Base-by-base conservation (phyloP, 2,888 invertebrate species). In the Ophioninae sp. region DNA sequence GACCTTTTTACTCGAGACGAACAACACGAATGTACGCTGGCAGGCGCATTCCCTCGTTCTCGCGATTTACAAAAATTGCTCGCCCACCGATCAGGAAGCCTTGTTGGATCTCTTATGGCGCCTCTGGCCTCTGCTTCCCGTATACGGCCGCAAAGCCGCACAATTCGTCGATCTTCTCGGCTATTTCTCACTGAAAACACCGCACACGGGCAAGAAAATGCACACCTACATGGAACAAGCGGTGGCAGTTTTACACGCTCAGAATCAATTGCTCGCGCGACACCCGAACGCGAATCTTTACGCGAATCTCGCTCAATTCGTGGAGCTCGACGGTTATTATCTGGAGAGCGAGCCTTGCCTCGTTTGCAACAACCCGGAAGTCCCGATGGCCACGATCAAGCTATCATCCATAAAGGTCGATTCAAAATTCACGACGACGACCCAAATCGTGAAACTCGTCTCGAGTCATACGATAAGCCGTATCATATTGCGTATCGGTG, bases 331-430 rank as follows among this genome's bases (percentile, higher is more conserved):
- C 91, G 99, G 99, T 0, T 99, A 97, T 93, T 99, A 98, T 92
- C 94, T 99, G 84, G 99, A 99, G 94, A 98, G 98, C 30, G 99
- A 99, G 91, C 99, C 99, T 0, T 99, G 99, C 90, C 95, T 99
- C 79, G 99, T 99, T 0, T 99, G 99, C 93, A 99, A 99, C 93
- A 99, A 99, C 93, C 99, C 99, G 0, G 99, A 99, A 93, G 97
- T 98, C 21, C 96, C 98, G 0, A 96, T 98, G 94, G 95, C 97
- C 0, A 97, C 96, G 77, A 97, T 98, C 87, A 99, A 99, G 93
- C 93, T 99, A 78, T 97, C 98, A 0, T 96, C 98, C 0, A 97
- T 99, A 83, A 98, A 99, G 94, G 96, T 96, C 82, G 99, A 99
- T 94, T 98, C 98, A 0, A 98, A 99, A 93, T 99, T 98, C 93